Conservation (phyloP, 2,113 vertebrate species). For the Turnix velox region DNA sequence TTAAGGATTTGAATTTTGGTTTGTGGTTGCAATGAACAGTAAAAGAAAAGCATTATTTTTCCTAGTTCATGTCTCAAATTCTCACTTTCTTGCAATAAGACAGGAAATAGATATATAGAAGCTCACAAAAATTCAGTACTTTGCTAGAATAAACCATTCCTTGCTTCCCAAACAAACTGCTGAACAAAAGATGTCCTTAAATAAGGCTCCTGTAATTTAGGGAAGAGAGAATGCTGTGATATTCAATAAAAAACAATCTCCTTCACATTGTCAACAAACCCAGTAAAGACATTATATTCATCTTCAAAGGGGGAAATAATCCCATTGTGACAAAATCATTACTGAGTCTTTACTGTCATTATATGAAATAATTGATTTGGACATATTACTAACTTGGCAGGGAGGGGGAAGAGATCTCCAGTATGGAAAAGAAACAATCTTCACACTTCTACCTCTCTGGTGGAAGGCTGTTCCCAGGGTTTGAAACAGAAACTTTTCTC, state of each 20-base stretch:
- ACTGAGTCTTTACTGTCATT: background rate
- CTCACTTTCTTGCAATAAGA: background rate
- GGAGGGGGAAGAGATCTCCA: background rate
- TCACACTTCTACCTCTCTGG: background rate
- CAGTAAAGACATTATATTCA: background rate
- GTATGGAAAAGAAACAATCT: background rate
- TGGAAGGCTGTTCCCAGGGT: background rate
- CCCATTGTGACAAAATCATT: background rate
- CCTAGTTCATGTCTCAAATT: background rate
- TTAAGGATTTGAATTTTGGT: background rate
- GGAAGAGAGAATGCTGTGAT: background rate
- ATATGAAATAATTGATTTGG: background rate
- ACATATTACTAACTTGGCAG: background rate
- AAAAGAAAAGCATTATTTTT: background rate
- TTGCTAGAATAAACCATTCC: background rate
- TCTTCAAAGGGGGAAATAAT: background rate
- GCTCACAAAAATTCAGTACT: background rate
- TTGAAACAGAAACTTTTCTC: background rate
- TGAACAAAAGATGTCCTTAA: background rate
- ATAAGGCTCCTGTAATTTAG: background rate
- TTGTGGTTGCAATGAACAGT: background rate
- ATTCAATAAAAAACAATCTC: background rate
- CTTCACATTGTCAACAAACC: background rate
- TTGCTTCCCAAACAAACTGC: background rate
- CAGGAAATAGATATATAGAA: background rate